Evolutionary conservation across 2,888 invertebrate genomes (phyloP).

Genomic region (Euzetes globulus): DNA sequence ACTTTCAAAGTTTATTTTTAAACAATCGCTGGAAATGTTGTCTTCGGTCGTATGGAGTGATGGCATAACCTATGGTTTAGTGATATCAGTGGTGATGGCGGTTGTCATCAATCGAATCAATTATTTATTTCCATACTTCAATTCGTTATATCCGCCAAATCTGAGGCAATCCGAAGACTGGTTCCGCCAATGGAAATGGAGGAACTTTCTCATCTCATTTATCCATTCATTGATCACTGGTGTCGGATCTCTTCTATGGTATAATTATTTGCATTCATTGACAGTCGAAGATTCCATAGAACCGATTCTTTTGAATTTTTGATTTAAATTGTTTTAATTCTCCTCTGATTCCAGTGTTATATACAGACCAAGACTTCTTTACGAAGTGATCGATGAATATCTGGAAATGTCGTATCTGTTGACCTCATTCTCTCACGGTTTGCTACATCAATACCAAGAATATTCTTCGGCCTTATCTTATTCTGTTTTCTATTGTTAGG

Average conservation of each 20-base stretch:
- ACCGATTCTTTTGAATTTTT: too few relatives aligned
- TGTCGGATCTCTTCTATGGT: slow-evolving; percentile 28
- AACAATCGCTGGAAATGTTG: too few relatives aligned
- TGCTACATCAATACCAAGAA: too few relatives aligned
- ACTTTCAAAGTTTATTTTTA: too few relatives aligned
- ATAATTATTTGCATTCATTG: too few relatives aligned
- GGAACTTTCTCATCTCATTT: slow-evolving; percentile 31
- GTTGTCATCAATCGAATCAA: slow-evolving; percentile 21
- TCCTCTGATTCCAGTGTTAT: slow-evolving; percentile 20
- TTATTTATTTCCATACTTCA: not conserved
- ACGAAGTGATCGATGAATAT: slow-evolving; percentile 25
- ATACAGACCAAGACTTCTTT: not conserved
- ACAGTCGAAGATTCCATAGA: too few relatives aligned
- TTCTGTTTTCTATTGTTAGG: not conserved
- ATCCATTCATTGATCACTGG: slow-evolving; percentile 25
- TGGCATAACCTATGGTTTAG: too few relatives aligned
- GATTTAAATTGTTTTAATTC: too few relatives aligned
- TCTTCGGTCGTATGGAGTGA: too few relatives aligned
- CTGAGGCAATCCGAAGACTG: not conserved
- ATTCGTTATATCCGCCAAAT: slow-evolving; percentile 11
- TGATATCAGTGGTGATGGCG: not conserved
- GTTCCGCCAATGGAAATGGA: slow-evolving; percentile 19
- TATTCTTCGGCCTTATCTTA: not conserved
- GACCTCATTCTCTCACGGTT: slow-evolving; percentile 27
- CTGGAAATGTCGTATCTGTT: slow-evolving; percentile 1